Base-by-base conservation (phyloP, 2,888 invertebrate genomes). In the Drosophila diplacantha region DNA sequence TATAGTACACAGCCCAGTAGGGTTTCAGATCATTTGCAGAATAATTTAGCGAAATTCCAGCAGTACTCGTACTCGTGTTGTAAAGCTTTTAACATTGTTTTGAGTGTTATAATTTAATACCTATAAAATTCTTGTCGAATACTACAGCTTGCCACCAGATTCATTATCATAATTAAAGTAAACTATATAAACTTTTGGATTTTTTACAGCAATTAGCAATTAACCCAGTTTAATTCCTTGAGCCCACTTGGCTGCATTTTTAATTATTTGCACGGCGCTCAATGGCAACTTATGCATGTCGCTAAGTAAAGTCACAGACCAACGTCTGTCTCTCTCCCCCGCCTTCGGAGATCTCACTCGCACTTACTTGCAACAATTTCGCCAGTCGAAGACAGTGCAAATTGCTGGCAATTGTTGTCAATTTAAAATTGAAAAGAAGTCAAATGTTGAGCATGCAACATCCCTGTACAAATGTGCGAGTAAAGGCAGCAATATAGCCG, bases 361-460 rank as follows among this genome's bases (percentile, higher is more conserved):
- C 55, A 53, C 38, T 52, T 55, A n/a, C 18, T 57, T 5, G 57
- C 43, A 35, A 58, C 12, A 6, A 24, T 59, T 57, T 57, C 18
- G 58, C 57, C 62, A 60, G 32, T 39, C 39, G 29, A 60, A 50
- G 50, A 39, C 62, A 60, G 60, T 60, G 67, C 73, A 78, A 78
- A 78, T 79, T 82, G 78, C 61, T 72, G 54, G 75, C 83, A 83
- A 79, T 81, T 81, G 81, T 81, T 72, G 83, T 78, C 86, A 86
- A 86, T 86, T 86, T 79, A 85, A 81, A 85, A 83, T 85, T 81
- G 84, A 84, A 80, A 84, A 81, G 74, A 81, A 84, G 73, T 78
- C 72, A 79, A 72, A 71, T 70, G 80, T 67, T 53, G 74, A 32
- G 71, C 55, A 41, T 29, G 43, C 56, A 49, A 32, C 53, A 20